phyloP scores from a whole-genome alignment of 23 tunicate species.

The Styela clava region DNA sequence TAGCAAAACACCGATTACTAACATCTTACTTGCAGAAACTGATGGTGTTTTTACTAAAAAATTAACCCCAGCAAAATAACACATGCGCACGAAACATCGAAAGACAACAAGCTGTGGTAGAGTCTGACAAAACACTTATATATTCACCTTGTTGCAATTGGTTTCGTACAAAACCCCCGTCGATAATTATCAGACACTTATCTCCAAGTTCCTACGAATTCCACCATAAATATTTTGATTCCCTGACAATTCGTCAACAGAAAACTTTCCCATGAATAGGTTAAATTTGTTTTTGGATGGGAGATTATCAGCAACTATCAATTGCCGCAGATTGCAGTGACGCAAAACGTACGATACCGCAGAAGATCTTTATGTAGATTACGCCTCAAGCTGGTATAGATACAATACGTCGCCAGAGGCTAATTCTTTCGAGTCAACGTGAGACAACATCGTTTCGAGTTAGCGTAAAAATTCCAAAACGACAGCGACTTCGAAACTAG shows the following conservation, averaged over 20 bases:
- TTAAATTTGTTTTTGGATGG: neutral
- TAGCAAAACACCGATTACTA: too few species aligned
- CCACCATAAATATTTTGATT: neutral
- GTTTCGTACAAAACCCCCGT: neutral
- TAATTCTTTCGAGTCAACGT: too few species aligned
- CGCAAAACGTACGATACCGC: neutral
- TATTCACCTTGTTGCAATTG: neutral
- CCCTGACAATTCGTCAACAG: neutral
- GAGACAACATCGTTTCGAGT: too few species aligned
- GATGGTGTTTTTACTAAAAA: too few species aligned
- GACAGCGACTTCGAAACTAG: too few species aligned
- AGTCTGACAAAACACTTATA: neutral
- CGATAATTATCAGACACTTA: neutral
- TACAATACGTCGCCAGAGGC: neutral
- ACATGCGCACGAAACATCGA: neutral
- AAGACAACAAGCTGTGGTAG: neutral
- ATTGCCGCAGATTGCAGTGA: neutral
- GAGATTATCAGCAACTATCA: neutral
- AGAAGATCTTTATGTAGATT: neutral
- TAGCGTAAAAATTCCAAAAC: too few species aligned
- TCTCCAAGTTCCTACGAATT: neutral
- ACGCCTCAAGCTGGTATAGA: neutral
- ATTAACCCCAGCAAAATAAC: too few species aligned
- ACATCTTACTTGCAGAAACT: too few species aligned
- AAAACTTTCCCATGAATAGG: neutral